These are phyloP conservation scores for Ceratotherium simum DNA, from an alignment of 2,113 vertebrate species.

Conservation along the genomic window DNA sequence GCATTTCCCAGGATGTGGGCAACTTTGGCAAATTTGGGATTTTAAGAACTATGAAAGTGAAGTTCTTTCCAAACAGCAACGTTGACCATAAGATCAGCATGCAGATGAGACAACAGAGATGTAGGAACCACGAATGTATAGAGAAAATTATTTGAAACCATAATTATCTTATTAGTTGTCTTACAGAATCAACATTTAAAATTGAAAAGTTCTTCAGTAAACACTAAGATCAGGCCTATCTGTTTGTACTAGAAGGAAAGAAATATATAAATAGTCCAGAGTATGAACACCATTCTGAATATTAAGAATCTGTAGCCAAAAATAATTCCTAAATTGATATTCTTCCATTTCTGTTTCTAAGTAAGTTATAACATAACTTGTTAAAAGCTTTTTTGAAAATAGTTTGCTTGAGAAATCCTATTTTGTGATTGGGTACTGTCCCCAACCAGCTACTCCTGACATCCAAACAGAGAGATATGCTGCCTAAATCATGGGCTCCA, in stretches of 20 bases:
- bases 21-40: not conserved
- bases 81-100: not conserved
- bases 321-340: not conserved
- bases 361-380: not conserved
- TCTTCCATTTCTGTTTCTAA: not conserved
- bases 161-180: not conserved
- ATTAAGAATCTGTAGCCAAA: not conserved
- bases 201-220: not conserved
- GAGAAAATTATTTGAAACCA: not conserved
- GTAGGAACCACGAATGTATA: accelerated
- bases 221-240: not conserved
- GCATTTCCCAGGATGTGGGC: not conserved
- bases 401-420: not conserved
- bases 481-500: not conserved
- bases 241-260: not conserved
- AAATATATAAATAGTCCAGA: not conserved
- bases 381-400: not conserved
- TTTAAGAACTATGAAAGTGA: not conserved
- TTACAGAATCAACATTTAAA: slow-evolving; percentile 15
- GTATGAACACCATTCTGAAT: not conserved
- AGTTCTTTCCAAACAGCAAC: not conserved
- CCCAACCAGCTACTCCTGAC: not conserved
- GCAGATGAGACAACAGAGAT: not conserved
- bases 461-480: not conserved
- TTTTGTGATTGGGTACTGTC: not conserved